Evolutionary conservation across 2,113 vertebrate species (phyloP).

Genomic region (Ancistrus triradiatus): DNA sequence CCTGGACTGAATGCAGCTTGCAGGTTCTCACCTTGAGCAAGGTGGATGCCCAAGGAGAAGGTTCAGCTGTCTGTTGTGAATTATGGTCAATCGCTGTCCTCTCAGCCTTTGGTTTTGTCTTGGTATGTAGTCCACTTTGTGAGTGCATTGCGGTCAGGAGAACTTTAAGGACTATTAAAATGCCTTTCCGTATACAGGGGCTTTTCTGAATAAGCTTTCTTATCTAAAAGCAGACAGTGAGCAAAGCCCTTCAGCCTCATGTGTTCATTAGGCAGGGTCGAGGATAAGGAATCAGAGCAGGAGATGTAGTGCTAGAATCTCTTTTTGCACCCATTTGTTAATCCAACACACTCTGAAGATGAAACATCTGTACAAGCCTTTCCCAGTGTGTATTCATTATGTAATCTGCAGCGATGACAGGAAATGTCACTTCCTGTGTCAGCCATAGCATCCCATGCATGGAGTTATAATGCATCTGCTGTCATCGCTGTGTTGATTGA

Average conservation of each 20-base stretch:
- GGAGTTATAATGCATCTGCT: no score
- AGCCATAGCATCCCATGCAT: no score
- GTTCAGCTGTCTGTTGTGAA: slow-evolving; percentile 49
- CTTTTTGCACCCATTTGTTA: no score
- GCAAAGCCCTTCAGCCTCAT: slow-evolving; percentile 38
- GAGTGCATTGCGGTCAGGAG: slow-evolving; percentile 59
- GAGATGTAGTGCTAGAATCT: no score
- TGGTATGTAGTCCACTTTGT: slow-evolving; percentile 31
- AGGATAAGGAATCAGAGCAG: no score
- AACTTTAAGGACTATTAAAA: slow-evolving; percentile 61
- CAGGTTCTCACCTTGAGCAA: slow-evolving; percentile 40
- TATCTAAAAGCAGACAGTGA: slow-evolving; percentile 37
- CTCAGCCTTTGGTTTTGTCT: neutral
- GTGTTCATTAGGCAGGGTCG: slow-evolving; percentile 45
- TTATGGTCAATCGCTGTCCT: slow-evolving; percentile 39
- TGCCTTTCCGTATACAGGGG: slow-evolving; percentile 50
- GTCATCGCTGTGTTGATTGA: neutral
- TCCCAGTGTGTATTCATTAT: no score
- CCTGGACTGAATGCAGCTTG: slow-evolving; percentile 41
- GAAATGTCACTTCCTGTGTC: no score
- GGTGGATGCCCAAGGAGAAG: slow-evolving; percentile 46
- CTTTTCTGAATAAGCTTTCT: no score
- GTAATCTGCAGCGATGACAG: no score
- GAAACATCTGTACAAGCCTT: no score
- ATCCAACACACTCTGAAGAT: no score